Evolutionary conservation across 2,888 invertebrate genomes (phyloP), one percentile per base, ranked within the genome.

Genomic region (Apamea anceps): DNA sequence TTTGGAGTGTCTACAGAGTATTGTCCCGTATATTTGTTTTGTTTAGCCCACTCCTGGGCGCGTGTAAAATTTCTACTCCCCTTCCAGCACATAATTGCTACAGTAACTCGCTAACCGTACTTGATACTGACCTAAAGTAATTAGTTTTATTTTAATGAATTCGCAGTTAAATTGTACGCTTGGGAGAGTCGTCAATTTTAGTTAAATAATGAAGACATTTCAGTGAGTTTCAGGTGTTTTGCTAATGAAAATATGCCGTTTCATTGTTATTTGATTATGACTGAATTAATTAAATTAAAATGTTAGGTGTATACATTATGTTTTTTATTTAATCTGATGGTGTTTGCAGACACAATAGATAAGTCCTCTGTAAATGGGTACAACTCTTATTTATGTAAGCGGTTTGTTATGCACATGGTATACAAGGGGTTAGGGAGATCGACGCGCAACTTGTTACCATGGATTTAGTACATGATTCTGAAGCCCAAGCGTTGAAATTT

Each of bases 11-110:
- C 90, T 90, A 91, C 91, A 90, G 90, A 93, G 92, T 90, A 91
- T 89, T 90, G 93, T 91, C 92, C 89, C 90, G 91, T 92, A 91
- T 92, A 93, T 93, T 92, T 93, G 92, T 93, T 92, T 92, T 92
- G 93, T 93, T 93, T 90, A 91, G 89, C 86, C 90, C 87, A 87
- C 89, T 88, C 85, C 62, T 75, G 81, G 72, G 73, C 72, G 70
- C 77, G 77, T 78, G 72, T 88, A 87, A 85, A 86, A 81, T 84
- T 81, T 75, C 80, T 67, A 67, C 75, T 74, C 73, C 51, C 62
- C 74, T 73, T 6, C 18, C 67, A 82, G 62, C 68, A 82, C 79
- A 84, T 87, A 88, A 88, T 85, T 80, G 81, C 79, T 81, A 82
- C 75, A 74, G 72, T 86, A 72, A 82, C 77, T 77, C n/a, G 72